phyloP scores from a whole-genome alignment of 2,113 vertebrate species.

The pig (Sus scrofa) region T2T-Sscrofa CM000820.6:23059001-23059500 shows the following conservation, averaged over 20 bases:
- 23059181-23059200: not conserved
- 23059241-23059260: no score
- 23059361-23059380: not conserved
- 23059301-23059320: not conserved
- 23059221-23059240: no score
- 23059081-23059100: not conserved
- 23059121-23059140: not conserved
- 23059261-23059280: no score
- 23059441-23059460: fast-evolving
- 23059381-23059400: not conserved
- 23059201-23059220: not conserved
- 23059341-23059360: not conserved
- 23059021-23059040: no score
- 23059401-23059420: no score
- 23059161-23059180: no score
- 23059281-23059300: no score
- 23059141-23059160: no score
- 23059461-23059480: not conserved
- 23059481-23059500: not conserved
- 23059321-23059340: not conserved
- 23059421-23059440: fast-evolving
- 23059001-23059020: no score
- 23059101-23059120: not conserved
- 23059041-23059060: no score
- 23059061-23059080: no score